Percentiles rank a stretch among this genome's conserved stretches.
Evolutionary conservation across 1,140 invertebrate species (phyloP).

Genomic region (Leptoteleia sp.): DNA sequence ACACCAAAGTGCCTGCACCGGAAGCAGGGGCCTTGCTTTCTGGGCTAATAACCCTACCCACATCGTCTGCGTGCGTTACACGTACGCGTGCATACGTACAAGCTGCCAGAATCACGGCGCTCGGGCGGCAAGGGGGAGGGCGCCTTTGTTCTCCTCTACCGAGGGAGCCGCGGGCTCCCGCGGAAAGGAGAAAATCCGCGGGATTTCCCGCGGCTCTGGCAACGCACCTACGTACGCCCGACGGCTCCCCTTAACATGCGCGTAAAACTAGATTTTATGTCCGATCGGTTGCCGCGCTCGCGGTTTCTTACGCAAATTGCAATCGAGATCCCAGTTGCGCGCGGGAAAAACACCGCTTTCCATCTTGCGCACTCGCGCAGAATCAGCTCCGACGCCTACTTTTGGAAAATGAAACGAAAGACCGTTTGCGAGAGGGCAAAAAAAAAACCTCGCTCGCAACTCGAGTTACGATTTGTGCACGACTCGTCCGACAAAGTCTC

Average conservation of each 20-base stretch:
- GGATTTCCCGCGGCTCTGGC: constrained; percentile 28
- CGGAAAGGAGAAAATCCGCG: too few species aligned
- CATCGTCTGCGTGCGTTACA: constrained; percentile 73
- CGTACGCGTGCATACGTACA: constrained; percentile 60
- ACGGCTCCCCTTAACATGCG: constrained; percentile 73
- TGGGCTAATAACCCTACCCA: constrained; percentile 81
- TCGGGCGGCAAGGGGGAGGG: too few species aligned
- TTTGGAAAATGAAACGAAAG: constrained; percentile 38
- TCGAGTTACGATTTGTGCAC: background rate
- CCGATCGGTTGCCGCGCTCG: constrained; percentile 71
- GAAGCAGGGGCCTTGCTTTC: constrained; percentile 81
- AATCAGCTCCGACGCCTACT: constrained; percentile 47
- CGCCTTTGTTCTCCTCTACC: constrained; percentile 47
- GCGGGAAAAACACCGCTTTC: constrained; percentile 36
- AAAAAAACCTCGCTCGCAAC: constrained; percentile 9
- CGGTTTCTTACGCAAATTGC: constrained; percentile 74
- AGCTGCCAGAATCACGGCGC: constrained; percentile 28
- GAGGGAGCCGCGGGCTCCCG: too few species aligned
- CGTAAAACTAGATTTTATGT: constrained; percentile 77
- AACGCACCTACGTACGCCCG: background rate
- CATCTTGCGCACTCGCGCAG: background rate
- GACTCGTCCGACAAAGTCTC: background rate
- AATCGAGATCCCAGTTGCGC: constrained; percentile 54
- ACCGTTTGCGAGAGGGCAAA: constrained; percentile 13
- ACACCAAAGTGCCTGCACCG: constrained; percentile 79